A percentile compares a stretch with the other conserved stretches of the same genome.
These are phyloP conservation scores for Heliconius cydno DNA, from an alignment of 2,888 invertebrate genomes.

Conservation along the genomic window DNA sequence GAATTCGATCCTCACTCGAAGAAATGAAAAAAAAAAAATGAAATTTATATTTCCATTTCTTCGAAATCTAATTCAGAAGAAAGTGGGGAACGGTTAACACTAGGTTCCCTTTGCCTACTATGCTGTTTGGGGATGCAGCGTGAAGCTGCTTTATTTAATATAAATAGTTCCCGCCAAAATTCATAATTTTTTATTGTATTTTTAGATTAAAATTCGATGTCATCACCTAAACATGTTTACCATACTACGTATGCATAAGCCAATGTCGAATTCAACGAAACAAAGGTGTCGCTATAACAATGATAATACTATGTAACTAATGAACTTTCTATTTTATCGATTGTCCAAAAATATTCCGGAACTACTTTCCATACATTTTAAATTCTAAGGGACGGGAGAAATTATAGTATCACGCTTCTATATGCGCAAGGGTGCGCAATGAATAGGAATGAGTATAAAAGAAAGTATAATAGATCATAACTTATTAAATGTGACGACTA, in stretches of 20 bases:
- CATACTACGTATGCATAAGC: background rate
- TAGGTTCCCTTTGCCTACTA: no score
- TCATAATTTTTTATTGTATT: no score
- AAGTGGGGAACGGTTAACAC: no score
- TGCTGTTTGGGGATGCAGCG: no score
- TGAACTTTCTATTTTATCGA: constrained; percentile 77
- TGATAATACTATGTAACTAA: constrained; percentile 47
- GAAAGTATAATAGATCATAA: constrained; percentile 75
- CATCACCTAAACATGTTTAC: background rate
- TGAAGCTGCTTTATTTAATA: no score
- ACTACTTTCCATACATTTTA: constrained; percentile 76
- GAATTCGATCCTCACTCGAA: no score
- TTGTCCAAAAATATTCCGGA: constrained; percentile 77
- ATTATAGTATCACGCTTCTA: constrained; percentile 73
- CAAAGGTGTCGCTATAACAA: constrained; percentile 4
- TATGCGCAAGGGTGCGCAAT: constrained; percentile 59
- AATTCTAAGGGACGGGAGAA: constrained; percentile 79
- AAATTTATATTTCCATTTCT: no score
- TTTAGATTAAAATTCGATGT: background rate
- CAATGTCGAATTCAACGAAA: background rate
- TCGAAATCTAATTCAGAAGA: no score
- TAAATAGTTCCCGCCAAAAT: no score
- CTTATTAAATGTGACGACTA: constrained; percentile 61
- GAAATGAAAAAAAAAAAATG: no score
- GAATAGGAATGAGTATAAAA: constrained; percentile 76